These are phyloP conservation scores for Cololabis saira DNA, from an alignment of 2,113 vertebrate genomes.

Conservation along the genomic window DNA sequence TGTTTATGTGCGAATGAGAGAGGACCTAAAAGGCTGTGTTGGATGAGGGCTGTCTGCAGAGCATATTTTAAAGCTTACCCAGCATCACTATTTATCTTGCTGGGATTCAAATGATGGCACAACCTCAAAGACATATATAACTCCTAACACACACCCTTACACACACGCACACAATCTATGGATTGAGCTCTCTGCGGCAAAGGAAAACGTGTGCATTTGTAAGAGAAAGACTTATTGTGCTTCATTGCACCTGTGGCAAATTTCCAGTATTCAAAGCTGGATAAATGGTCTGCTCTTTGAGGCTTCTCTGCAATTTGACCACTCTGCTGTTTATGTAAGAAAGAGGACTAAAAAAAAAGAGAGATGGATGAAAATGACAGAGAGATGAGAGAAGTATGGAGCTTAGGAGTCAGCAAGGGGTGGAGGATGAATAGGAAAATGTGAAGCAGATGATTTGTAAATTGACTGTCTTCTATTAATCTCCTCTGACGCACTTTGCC, in stretches of 20 bases:
- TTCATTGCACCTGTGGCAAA: slow-evolving; percentile 64
- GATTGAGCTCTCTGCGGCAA: slow-evolving; percentile 21
- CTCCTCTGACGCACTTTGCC: slow-evolving; percentile 55
- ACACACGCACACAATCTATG: slow-evolving; percentile 12
- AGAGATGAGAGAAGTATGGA: slow-evolving; percentile 28
- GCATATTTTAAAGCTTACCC: slow-evolving; percentile 51
- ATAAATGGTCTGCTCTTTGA: slow-evolving; percentile 63
- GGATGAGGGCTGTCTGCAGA: slow-evolving; percentile 33
- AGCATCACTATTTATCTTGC: slow-evolving; percentile 43
- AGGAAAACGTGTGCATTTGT: slow-evolving; percentile 35
- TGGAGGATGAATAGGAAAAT: slow-evolving; percentile 65
- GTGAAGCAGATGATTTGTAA: slow-evolving; percentile 71
- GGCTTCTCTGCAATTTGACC: slow-evolving; percentile 53
- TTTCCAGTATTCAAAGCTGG: slow-evolving; percentile 58
- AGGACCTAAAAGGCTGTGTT: slow-evolving; percentile 22
- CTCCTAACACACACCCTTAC: slow-evolving; percentile 11
- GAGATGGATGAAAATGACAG: not conserved
- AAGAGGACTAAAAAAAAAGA: slow-evolving; percentile 13
- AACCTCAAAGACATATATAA: slow-evolving; percentile 32
- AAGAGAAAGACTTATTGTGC: slow-evolving; percentile 62
- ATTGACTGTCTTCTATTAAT: slow-evolving; percentile 70
- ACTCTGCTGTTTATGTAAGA: slow-evolving; percentile 54
- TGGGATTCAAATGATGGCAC: slow-evolving; percentile 42
- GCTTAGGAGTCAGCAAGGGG: slow-evolving; percentile 39
- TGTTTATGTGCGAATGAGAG: not conserved